These are phyloP conservation scores for Brachionus calyciflorus DNA, from an alignment of 1,140 invertebrate genomes.

Conservation along the genomic window DNA sequence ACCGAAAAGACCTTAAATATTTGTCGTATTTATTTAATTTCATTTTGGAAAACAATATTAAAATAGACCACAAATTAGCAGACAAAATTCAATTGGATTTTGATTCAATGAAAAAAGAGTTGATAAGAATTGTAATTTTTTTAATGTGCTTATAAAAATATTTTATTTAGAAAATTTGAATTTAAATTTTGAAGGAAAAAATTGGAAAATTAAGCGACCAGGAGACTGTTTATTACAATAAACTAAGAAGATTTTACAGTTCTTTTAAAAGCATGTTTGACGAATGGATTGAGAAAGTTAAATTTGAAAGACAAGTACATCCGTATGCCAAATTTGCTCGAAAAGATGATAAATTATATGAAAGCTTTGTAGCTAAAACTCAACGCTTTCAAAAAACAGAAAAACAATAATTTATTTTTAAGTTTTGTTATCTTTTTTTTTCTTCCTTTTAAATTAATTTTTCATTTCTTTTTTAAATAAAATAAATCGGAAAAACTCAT, in stretches of 20 bases:
- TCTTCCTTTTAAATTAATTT: no score
- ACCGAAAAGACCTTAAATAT: not conserved
- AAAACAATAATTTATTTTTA: not conserved
- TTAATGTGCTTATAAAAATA: not conserved
- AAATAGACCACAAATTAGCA: conserved; percentile 8
- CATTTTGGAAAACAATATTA: not conserved
- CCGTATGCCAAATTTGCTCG: conserved; percentile 8
- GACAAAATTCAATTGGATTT: conserved; percentile 28
- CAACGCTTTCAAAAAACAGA: not conserved
- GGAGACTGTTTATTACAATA: not conserved
- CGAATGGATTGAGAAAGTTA: not conserved
- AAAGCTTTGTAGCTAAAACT: conserved; percentile 3
- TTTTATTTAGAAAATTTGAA: not conserved
- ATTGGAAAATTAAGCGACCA: not conserved
- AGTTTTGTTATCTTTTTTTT: no score
- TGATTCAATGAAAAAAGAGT: not conserved
- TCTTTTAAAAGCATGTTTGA: not conserved
- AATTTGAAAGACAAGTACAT: not conserved
- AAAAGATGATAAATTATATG: conserved; percentile 26
- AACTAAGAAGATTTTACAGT: conserved; percentile 18
- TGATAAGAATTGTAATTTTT: not conserved
- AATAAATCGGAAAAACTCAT: no score
- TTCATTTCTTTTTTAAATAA: no score
- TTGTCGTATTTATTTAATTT: conserved; percentile 27
- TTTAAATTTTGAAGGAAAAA: not conserved